Base-by-base conservation (phyloP, 2,797 vertebrate genomes). In the Argyrosomus regius region DNA sequence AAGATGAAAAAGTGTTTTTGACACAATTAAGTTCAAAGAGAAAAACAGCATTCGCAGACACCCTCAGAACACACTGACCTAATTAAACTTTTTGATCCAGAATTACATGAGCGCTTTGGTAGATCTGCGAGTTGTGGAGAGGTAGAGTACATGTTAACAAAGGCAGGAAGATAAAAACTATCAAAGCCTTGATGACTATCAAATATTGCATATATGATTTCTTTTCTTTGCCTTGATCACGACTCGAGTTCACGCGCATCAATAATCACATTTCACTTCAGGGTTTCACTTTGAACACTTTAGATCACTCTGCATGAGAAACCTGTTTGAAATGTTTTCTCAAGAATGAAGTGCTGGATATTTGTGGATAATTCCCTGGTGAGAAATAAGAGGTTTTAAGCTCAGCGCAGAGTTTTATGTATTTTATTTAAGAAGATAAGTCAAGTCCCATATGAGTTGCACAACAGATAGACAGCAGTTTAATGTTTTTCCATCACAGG, bases 21-120 rank as follows among this genome's bases (percentile, higher is more conserved):
- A 71, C 72, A 71, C 56, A 73, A 70, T 78, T 69, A 73, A 48
- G 68, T 81, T 77, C 41, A 85, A 77, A 80, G 70, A 65, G 18
- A 28, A 56, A 75, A 67, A 41, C 50, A 39, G n/a, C 26, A 48
- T 52, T 73, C 26, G 3, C 43, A 80, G 76, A 64, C 69, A 12
- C 28, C 26, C 18, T 53, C 46, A 18, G 72, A 75, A 58, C 67
- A 64, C 57, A 50, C 11, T 72, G 66, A 80, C 84, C 67, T 50
- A 72, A 82, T 86, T 84, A 64, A 57, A 79, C 72, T 28, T 60
- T 71, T 17, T 66, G 66, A 77, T 77, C 52, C 22, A 70, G 24
- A 2, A 12, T 53, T 62, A 67, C 56, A 35, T 12, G 20, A 45
- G 22, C 57, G 50, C 60, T 49, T 5, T 26, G 53, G 52, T 35